A percentile compares a stretch with the other conserved stretches of the same genome.
phyloP scores from a whole-genome alignment of 2,113 vertebrate genomes.

The Prinia subflava region DNA sequence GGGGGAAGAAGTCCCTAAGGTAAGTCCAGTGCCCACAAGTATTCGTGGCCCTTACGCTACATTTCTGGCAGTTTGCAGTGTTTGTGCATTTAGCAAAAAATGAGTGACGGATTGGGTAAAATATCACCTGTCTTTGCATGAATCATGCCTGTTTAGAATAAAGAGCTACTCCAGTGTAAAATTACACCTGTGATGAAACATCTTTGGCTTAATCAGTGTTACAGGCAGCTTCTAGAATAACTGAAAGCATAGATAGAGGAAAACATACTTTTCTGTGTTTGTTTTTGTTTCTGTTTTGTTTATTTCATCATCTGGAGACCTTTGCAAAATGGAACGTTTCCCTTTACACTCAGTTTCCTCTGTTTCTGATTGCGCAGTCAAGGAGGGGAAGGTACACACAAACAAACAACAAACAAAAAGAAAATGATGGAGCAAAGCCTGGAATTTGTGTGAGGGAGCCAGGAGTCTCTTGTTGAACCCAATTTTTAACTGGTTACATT shows the following conservation, averaged over 20 bases:
- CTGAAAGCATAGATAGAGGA: not conserved
- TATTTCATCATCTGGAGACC: not conserved
- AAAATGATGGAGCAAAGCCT: not conserved
- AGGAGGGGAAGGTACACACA: not conserved
- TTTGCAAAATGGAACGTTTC: not conserved
- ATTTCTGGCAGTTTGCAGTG: not conserved
- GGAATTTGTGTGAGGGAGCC: not conserved
- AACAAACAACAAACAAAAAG: fast-evolving
- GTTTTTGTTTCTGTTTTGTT: not conserved
- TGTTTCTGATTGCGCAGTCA: not conserved
- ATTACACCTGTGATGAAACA: not conserved
- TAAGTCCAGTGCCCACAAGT: not conserved
- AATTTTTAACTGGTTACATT: not conserved
- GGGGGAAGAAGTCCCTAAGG: not conserved
- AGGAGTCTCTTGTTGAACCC: not conserved
- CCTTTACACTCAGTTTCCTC: not conserved
- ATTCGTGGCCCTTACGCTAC: fast-evolving
- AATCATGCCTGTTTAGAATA: not conserved
- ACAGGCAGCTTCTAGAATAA: not conserved
- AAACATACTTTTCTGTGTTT: not conserved
- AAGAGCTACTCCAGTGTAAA: not conserved
- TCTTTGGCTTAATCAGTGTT: not conserved
- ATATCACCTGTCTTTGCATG: not conserved
- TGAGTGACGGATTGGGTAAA: fast-evolving
- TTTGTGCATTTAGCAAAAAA: not conserved